Evolutionary conservation across 2,888 invertebrate species (phyloP), one percentile per base, ranked within the genome.

Genomic region (Anagyrus pseudococci): DNA sequence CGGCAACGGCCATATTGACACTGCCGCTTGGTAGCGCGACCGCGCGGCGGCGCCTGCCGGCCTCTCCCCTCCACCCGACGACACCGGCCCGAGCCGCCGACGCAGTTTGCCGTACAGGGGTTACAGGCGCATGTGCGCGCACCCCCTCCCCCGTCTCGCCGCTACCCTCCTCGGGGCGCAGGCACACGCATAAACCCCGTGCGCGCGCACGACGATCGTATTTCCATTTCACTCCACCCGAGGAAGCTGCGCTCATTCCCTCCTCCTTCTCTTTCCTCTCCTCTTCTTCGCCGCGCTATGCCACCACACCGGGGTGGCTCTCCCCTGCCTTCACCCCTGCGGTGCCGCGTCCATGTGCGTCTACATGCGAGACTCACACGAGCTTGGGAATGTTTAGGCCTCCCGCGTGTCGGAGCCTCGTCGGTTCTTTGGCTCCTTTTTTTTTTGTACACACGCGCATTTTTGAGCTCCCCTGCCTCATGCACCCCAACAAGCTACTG

Each of bases 1-100:
- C 62, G 57, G 53, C 62, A 65, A 72, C 72, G 72, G 72, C 73
- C 74, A 74, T 74, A 72, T 74, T 74, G 72, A 72, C 62, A 74
- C 73, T 73, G 70, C 41, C 64, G 64, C 60, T 72, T 68, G 63
- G 17, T 13, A 57, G 62, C 52, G 46, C 58, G 54, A 47, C 70
- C 72, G 69, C 68, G 46, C 69, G 70, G 67, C 67, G 59, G 69
- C 72, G 72, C 69, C 13, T 29, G 19, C 43, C 43, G 43, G 17
- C 40, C 15, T 4, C 10, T 37, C 2, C 33, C 8, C 33, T 37
- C 33, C 33, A 13, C 33, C 15, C 33, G 4, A 4, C 10, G 6
- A 7, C 29, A 7, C 29, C 29, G 29, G 4, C 19, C 33, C 3
- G 15, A 10, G 33, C 10, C 37, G 37, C 15, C 13, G 50, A 2